A percentile compares a stretch with the other conserved stretches of the same genome.
These are phyloP conservation scores for Orbicella faveolata DNA, from an alignment of 64 coral and sea anemone species.

Conservation along the genomic window DNA sequence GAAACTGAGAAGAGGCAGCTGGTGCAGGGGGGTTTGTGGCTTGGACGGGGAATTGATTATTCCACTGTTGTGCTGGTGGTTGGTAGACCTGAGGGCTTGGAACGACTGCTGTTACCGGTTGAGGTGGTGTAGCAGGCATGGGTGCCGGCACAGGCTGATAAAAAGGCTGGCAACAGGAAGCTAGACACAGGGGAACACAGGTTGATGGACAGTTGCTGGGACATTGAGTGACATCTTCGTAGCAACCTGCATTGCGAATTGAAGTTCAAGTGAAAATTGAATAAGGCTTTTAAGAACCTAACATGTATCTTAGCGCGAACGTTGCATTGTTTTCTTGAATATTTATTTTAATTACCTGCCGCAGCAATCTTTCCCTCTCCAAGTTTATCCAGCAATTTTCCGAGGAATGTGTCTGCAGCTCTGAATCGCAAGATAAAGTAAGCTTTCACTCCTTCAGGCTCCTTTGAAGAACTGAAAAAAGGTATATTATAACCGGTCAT, in stretches of 20 bases:
- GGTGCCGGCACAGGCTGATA: neutral
- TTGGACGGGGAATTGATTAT: neutral
- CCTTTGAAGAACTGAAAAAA: slow-evolving; percentile 13
- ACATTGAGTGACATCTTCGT: slow-evolving; percentile 7
- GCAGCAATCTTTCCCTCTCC: slow-evolving; percentile 15
- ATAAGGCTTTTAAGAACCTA: neutral
- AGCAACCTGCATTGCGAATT: slow-evolving; percentile 6
- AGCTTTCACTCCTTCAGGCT: slow-evolving; percentile 1
- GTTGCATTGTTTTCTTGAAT: neutral
- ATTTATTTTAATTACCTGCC: neutral
- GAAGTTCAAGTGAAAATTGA: neutral
- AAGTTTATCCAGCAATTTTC: slow-evolving; percentile 23
- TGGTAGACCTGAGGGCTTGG: slow-evolving; percentile 3
- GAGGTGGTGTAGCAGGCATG: neutral
- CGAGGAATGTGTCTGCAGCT: slow-evolving; percentile 22
- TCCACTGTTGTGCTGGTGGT: slow-evolving; percentile 9
- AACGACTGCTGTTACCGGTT: neutral
- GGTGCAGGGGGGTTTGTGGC: neutral
- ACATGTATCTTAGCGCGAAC: neutral
- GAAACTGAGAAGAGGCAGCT: neutral
- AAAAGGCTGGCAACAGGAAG: slow-evolving; percentile 22
- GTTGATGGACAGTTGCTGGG: slow-evolving; percentile 10
- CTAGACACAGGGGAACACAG: slow-evolving; percentile 2
- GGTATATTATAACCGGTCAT: no score
- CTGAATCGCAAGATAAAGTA: slow-evolving; percentile 41